phyloP scores from a whole-genome alignment of 2,113 vertebrate species.

The Aptenodytes patagonicus region DNA sequence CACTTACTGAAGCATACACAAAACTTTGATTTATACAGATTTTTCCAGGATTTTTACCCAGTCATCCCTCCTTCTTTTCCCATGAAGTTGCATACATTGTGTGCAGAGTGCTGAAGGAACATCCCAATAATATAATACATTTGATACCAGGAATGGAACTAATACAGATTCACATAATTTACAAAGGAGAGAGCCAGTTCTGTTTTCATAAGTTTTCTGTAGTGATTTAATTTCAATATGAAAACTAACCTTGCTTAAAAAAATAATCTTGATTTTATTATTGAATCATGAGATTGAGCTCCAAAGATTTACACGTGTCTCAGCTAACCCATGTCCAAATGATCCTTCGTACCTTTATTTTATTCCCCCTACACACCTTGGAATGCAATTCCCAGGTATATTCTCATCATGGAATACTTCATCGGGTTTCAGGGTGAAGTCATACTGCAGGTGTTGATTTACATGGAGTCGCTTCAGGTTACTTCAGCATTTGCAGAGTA shows the following conservation, averaged over 20 bases:
- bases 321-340: neutral
- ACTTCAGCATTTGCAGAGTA: neutral
- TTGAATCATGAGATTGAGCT: neutral
- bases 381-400: neutral
- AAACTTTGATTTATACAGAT: neutral
- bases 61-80: neutral
- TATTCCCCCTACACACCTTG: neutral
- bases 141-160: neutral
- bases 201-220: neutral
- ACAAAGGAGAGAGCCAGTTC: neutral
- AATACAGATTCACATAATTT: neutral
- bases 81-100: neutral
- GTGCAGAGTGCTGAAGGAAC: neutral
- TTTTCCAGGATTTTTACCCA: neutral
- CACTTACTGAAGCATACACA: neutral
- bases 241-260: neutral
- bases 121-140: neutral
- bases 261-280: slow-evolving; percentile 31
- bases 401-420: neutral
- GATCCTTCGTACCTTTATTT: neutral
- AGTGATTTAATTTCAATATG: neutral
- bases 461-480: neutral
- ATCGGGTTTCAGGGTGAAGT: neutral
- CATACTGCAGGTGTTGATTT: neutral
- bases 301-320: neutral